Evolutionary conservation across 1,140 invertebrate species (phyloP), one percentile per base, ranked within the genome.

Genomic region (Tribolium madens): DNA sequence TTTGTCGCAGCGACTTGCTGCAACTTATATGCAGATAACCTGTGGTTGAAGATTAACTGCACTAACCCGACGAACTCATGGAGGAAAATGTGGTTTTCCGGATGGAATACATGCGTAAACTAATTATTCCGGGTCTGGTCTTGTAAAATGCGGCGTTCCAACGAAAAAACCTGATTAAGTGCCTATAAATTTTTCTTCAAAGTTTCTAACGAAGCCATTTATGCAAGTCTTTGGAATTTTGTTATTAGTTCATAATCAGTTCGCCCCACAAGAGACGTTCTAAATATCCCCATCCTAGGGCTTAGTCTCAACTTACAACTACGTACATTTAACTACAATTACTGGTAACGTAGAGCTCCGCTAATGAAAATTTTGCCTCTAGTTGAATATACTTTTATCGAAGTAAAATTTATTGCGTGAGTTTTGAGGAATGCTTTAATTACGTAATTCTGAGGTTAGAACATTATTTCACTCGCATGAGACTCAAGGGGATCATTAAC

Each of bases 21-120:
- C 70, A 48, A 72, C 47, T 31, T 48, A 17, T 15, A 57, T 74
- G 72, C 72, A 74, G 72, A 74, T 74, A 74, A 74, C 72, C 72
- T 72, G 70, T 72, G 70, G 70, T 50, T 13, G 57, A 14, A 64
- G 57, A 64, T 33, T 33, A 64, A 64, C 57, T 64, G 14, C 17
- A 9, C 50, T 13, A 53, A 17, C 50, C 12, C 18, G 26, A 60
- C 17, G 9, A 52, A 52, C 50, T 12, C 50, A 17, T 6, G 17
- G 5, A 13, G 57, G 10, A 33, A 64, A 64, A 64, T 64, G 57
- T 12, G 57, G 26, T 31, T 64, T 33, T n/a, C 6, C 3, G n/a
- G 13, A 26, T 13, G 15, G 18, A 57, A 21, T 18, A 21, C 3
- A 33, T 64, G 12, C 57, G 21, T 33, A 33, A 64, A 64, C 26